phyloP scores from a whole-genome alignment of 2,888 invertebrate species.

The Drosophila infuscata region DNA sequence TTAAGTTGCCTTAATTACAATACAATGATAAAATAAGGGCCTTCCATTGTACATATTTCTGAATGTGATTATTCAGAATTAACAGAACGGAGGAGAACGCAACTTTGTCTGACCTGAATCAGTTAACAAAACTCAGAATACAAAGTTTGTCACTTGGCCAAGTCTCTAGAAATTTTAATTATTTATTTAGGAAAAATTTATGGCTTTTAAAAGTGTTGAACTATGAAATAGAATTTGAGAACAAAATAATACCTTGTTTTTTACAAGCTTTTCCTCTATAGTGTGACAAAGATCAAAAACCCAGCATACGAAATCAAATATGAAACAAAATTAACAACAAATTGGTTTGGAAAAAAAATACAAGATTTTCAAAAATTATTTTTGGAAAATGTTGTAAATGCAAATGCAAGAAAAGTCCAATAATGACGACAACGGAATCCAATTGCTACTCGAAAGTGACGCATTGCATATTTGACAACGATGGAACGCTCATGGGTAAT shows the following conservation, averaged over 20 bases:
- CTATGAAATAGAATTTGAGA: neutral
- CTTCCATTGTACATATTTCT: neutral
- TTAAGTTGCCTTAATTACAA: slow-evolving; percentile 14
- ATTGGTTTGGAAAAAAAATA: neutral
- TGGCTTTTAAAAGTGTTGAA: neutral
- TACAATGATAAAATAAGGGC: neutral
- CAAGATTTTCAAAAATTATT: neutral
- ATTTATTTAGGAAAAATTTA: neutral
- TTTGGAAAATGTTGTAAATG: slow-evolving; percentile 3
- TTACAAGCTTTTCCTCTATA: neutral
- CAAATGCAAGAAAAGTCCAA: neutral
- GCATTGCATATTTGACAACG: slow-evolving; percentile 64
- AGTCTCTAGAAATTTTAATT: neutral
- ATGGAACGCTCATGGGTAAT: slow-evolving; percentile 65
- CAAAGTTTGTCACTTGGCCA: neutral
- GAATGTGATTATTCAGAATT: neutral
- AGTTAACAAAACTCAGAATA: neutral
- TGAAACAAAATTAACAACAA: neutral
- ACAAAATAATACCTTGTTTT: neutral
- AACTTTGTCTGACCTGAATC: neutral
- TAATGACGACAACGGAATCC: neutral
- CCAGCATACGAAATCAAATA: neutral
- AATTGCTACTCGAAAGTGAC: slow-evolving; percentile 29
- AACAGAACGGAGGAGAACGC: neutral
- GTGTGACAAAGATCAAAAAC: neutral